Evolutionary conservation across 2,888 invertebrate genomes (phyloP), one percentile per base, ranked within the genome.

Genomic region (Pseudolycoriella hygida): DNA sequence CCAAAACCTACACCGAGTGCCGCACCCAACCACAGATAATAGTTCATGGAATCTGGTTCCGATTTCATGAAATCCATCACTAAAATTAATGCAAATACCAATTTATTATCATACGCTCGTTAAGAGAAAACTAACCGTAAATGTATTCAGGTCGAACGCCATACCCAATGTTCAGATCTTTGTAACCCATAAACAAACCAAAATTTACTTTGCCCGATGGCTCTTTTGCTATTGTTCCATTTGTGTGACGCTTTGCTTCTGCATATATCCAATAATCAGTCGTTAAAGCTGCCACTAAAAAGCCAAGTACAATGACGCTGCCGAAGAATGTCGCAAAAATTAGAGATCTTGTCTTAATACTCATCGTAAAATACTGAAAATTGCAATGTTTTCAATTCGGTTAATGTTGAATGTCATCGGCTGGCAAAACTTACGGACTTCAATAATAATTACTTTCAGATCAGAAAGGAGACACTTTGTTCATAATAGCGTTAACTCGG

Each of bases 171-270:
- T 89, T 82, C 31, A 93, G 64, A 53, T 79, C 77, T 60, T 88
- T 87, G 50, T 76, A 77, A 0, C 93, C 93, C 55, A 81, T 78
- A 57, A 93, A 87, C 8, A 94, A 71, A 0, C 93, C 93, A 58
- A 90, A 86, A 58, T 80, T 76, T 48, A 89, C 76, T 51, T 73
- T 70, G 0, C 88, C 89, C 44, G 77, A 78, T 6, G 25, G 25
- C 2, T 60, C 56, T 40, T 58, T 56, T 25, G 72, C 69, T 44
- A 25, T 25, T 8, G 60, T 56, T 48, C 60, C 61, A 34, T 34
- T 34, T 4, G 34, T 14, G 11, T 41, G 34, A n/a, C 79, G 66
- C 54, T 73, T 71, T 2, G 82, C 81, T 50, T 67, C 68, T 1
- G 84, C 78, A 43, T 73, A 73, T 32, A 83, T 72, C 86, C 87